Conservation (phyloP, 2,888 invertebrate species). For the Eumerus sabulonum region DNA sequence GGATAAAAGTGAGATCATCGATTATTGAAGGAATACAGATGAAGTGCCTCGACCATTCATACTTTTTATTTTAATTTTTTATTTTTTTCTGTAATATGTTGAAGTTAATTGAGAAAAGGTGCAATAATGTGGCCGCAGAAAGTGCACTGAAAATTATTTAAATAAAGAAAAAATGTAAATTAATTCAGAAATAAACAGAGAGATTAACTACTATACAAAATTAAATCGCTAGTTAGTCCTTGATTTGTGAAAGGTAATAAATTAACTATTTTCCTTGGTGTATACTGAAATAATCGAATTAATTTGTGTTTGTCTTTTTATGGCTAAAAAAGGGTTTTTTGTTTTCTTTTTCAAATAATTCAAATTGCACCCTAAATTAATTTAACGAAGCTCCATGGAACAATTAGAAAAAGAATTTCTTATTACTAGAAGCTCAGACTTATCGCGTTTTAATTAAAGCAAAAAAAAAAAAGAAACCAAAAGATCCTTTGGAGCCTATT, state of each 20-base stretch:
- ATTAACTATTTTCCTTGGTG: constrained; percentile 42
- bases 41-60: constrained; percentile 46
- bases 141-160: constrained; percentile 63
- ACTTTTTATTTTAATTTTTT: constrained; percentile 34
- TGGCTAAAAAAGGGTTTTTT: too few species aligned
- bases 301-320: not conserved
- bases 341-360: too few species aligned
- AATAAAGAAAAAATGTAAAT: constrained; percentile 18
- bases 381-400: too few species aligned
- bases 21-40: constrained; percentile 43
- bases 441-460: too few species aligned
- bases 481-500: too few species aligned
- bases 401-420: too few species aligned
- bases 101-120: constrained; percentile 57
- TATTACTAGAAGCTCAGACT: too few species aligned
- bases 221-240: constrained; percentile 3
- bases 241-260: not conserved
- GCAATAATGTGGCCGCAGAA: constrained; percentile 64
- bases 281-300: constrained; percentile 48
- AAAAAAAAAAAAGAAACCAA: too few species aligned
- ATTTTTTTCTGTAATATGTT: constrained; percentile 31
- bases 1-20: constrained; percentile 45
- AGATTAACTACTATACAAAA: constrained; percentile 44
- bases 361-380: too few species aligned
- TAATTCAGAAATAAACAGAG: constrained; percentile 7